phyloP scores from a whole-genome alignment of 2,797 vertebrate genomes.

The Podarcis siculus region DNA sequence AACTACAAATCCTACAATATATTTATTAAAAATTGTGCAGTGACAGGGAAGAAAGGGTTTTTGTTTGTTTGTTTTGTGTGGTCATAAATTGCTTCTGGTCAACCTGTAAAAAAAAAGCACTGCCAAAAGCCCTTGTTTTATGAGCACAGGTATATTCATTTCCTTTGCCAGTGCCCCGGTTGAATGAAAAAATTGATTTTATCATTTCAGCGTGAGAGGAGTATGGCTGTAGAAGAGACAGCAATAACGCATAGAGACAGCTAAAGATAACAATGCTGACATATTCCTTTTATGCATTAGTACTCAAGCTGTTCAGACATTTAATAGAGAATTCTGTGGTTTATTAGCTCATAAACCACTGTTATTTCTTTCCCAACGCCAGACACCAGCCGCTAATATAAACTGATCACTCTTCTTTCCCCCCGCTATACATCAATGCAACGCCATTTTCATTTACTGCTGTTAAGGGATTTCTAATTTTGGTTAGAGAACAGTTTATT shows the following conservation, averaged over 20 bases:
- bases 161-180: constrained; percentile 42
- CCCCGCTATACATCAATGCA: constrained; percentile 45
- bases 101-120: constrained; percentile 46
- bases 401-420: constrained; percentile 10
- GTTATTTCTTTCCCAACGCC: constrained; percentile 17
- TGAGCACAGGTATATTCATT: constrained; percentile 26
- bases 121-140: constrained; percentile 52
- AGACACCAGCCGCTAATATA: constrained; percentile 35
- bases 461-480: constrained; percentile 17
- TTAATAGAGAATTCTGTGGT: constrained; percentile 39
- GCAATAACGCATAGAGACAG: constrained; percentile 38
- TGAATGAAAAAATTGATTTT: constrained; percentile 53
- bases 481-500: constrained; percentile 43
- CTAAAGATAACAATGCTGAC: constrained; percentile 50
- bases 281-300: constrained; percentile 42
- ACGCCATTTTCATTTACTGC: constrained; percentile 27
- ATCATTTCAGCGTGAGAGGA: constrained; percentile 38
- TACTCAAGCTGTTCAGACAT: constrained; percentile 37
- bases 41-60: constrained; percentile 21
- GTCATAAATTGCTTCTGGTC: constrained; percentile 35
- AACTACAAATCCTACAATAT: constrained; percentile 32
- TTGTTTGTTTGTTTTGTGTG: background rate
- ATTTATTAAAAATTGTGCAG: accelerated
- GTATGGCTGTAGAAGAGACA: constrained; percentile 27
- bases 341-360: constrained; percentile 55